Evolutionary conservation across 1,140 invertebrate genomes (phyloP).

Genomic region (Steinernema khuongi): DNA sequence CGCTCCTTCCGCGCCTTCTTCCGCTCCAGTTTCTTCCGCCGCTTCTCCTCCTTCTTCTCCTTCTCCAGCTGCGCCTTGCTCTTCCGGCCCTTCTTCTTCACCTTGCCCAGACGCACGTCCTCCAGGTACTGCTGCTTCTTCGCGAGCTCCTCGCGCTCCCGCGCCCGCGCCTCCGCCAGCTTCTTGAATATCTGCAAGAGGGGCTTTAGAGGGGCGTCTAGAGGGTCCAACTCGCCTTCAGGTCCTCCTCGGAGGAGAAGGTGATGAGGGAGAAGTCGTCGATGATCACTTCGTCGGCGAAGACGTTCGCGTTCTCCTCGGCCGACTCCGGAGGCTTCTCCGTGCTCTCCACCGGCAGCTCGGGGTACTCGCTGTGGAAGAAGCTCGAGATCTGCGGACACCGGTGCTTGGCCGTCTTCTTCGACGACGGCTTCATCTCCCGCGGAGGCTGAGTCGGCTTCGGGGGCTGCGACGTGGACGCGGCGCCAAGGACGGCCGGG

Average conservation of each 20-base stretch:
- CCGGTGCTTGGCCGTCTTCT: background rate
- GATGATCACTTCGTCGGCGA: background rate
- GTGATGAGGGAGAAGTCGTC: conserved; percentile 9
- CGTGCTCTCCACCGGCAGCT: background rate
- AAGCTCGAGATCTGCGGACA: background rate
- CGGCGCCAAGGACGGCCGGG: background rate
- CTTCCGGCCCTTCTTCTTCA: conserved; percentile 8
- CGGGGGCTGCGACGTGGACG: background rate
- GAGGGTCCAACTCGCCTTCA: background rate
- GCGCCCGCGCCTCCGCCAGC: background rate
- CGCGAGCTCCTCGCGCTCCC: background rate
- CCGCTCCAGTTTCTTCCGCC: background rate
- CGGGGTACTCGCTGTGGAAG: conserved; percentile 6
- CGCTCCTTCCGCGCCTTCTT: background rate
- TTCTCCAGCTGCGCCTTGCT: conserved; percentile 8
- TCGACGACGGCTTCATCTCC: background rate
- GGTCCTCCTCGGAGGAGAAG: background rate
- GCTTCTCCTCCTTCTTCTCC: background rate
- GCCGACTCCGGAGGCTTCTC: no score
- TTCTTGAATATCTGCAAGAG: background rate
- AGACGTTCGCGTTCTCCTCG: background rate
- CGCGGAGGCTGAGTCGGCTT: background rate
- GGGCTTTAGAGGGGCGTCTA: background rate
- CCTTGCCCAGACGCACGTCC: background rate
- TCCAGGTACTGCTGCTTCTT: background rate